Percentiles rank a stretch among this genome's conserved stretches.
These are phyloP conservation scores for Solea solea DNA, from an alignment of 2,113 vertebrate species.

Conservation along the genomic window DNA sequence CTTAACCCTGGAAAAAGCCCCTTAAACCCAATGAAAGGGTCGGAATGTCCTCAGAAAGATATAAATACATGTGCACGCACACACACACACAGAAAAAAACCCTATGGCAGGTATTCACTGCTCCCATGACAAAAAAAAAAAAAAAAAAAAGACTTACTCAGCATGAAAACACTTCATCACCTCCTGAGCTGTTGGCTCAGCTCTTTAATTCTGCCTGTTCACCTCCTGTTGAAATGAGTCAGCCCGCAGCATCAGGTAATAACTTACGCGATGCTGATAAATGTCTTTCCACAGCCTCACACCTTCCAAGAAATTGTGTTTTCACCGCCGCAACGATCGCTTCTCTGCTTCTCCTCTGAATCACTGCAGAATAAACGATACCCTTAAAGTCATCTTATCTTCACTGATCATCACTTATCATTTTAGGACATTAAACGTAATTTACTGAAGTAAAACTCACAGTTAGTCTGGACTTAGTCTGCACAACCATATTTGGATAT, in stretches of 20 bases:
- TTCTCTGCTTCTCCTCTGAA: neutral
- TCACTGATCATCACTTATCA: too few relatives aligned
- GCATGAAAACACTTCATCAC: conserved; percentile 45
- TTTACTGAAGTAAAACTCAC: too few relatives aligned
- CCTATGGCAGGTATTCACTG: conserved; percentile 44
- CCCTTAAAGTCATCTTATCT: too few relatives aligned
- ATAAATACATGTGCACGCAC: neutral
- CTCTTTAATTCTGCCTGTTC: conserved; percentile 35
- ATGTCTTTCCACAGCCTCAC: neutral
- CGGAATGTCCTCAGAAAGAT: too few relatives aligned
- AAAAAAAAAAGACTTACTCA: conserved; percentile 57
- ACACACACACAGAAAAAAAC: conserved; percentile 1
- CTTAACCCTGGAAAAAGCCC: too few relatives aligned
- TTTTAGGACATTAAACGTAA: too few relatives aligned
- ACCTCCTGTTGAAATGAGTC: conserved; percentile 7
- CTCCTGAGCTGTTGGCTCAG: conserved; percentile 23
- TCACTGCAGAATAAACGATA: neutral
- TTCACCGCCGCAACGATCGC: neutral
- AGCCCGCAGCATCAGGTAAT: conserved; percentile 4
- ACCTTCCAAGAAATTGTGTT: neutral
- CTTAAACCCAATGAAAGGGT: too few relatives aligned
- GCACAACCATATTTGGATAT: too few relatives aligned
- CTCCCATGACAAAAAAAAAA: neutral
- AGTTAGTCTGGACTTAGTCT: too few relatives aligned
- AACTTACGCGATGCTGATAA: neutral